These are phyloP conservation scores for Centruroides sculpturatus DNA, from an alignment of 1,140 invertebrate species.

Conservation along the genomic window DNA sequence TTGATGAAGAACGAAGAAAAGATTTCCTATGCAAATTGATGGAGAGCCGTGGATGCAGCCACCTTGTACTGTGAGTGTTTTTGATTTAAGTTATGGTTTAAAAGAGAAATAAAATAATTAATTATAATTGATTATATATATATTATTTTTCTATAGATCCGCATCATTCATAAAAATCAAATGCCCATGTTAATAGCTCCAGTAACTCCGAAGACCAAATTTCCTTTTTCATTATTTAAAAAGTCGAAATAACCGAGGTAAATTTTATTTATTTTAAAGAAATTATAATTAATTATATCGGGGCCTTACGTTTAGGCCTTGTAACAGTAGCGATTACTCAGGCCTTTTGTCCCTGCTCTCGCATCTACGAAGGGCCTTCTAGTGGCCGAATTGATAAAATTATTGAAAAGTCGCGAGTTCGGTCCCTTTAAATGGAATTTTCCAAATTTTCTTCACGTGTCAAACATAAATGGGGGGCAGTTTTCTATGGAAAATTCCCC, in stretches of 20 bases:
- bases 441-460: too few relatives aligned
- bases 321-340: too few relatives aligned
- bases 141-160: slow-evolving; percentile 46
- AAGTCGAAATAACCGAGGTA: not conserved
- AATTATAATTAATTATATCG: too few relatives aligned
- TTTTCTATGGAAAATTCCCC: too few relatives aligned
- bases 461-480: too few relatives aligned
- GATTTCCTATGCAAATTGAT: slow-evolving; percentile 95
- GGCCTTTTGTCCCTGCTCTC: too few relatives aligned
- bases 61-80: slow-evolving; percentile 67
- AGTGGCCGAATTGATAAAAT: too few relatives aligned
- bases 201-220: slow-evolving; percentile 35
- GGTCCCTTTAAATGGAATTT: too few relatives aligned
- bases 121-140: slow-evolving; percentile 20
- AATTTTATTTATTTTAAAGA: too few relatives aligned
- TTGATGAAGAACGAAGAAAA: slow-evolving; percentile 54
- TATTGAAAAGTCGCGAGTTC: too few relatives aligned
- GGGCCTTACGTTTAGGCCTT: too few relatives aligned
- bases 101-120: not conserved
- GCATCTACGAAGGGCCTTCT: too few relatives aligned
- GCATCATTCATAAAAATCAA: slow-evolving; percentile 91
- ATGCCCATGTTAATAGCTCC: slow-evolving; percentile 93
- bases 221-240: slow-evolving; percentile 12
- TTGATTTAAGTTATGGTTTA: not conserved
- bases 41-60: slow-evolving; percentile 94